Percentiles rank a stretch among this genome's conserved stretches.
phyloP scores from a whole-genome alignment of 2,888 invertebrate genomes.

The Philereme vetulata region DNA sequence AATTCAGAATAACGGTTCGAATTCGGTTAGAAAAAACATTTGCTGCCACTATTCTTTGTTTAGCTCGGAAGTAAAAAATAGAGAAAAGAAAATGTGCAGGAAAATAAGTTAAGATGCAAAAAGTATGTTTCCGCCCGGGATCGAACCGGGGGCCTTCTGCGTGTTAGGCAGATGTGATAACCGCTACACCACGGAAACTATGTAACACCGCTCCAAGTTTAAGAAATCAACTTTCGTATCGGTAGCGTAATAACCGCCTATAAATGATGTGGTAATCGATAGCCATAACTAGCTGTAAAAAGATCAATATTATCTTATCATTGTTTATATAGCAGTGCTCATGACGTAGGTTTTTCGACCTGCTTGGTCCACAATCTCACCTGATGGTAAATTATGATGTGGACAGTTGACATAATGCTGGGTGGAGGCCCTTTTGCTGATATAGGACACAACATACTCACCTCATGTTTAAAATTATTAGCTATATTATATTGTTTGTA shows the following conservation, averaged over 20 bases:
- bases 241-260: background rate
- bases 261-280: slow-evolving; percentile 6
- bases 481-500: no score
- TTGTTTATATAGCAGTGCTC: background rate
- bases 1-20: no score
- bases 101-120: slow-evolving; percentile 7
- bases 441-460: no score
- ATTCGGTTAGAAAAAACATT: no score
- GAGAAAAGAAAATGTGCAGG: background rate
- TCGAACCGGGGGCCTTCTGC: slow-evolving; percentile 96
- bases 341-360: no score
- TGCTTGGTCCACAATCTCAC: no score
- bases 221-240: slow-evolving; percentile 7
- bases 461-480: no score
- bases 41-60: no score
- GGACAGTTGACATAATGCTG: no score
- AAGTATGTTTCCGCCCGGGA: slow-evolving; percentile 90
- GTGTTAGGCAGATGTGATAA: slow-evolving; percentile 96
- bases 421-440: no score
- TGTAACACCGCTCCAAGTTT: background rate
- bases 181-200: slow-evolving; percentile 94
- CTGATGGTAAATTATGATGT: no score
- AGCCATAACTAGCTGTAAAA: slow-evolving; percentile 4
- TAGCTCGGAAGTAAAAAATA: no score
- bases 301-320: background rate